Evolutionary conservation across 2,113 vertebrate genomes (phyloP).

Genomic region (Dasypus novemcinctus): DNA sequence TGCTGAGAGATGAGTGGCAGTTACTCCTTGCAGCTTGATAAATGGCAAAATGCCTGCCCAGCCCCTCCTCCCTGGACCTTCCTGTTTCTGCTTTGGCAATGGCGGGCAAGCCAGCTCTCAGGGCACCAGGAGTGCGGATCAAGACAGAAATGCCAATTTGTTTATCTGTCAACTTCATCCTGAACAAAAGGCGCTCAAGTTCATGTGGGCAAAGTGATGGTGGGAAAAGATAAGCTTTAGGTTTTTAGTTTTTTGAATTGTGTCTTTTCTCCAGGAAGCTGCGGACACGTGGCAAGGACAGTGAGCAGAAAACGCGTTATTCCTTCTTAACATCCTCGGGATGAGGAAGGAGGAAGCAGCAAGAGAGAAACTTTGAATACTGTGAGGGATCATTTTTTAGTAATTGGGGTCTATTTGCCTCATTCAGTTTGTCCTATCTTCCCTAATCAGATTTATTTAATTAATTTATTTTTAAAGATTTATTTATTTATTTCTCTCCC

Average conservation of each 20-base stretch:
- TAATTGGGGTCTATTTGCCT: not conserved
- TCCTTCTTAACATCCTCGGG: not conserved
- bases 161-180: not conserved
- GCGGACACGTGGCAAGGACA: not conserved
- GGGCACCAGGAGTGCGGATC: not conserved
- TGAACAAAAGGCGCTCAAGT: not conserved
- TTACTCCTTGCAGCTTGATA: not conserved
- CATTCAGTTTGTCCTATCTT: not conserved
- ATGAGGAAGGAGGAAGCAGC: not conserved
- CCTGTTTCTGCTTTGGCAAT: not conserved
- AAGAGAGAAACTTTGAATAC: not conserved
- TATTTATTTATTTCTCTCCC: too few species aligned
- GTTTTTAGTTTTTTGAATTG: not conserved
- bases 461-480: too few species aligned
- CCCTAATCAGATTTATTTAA: too few species aligned
- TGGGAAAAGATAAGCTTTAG: not conserved
- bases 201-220: not conserved
- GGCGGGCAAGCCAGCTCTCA: not conserved
- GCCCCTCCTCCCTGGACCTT: not conserved
- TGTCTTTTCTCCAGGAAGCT: not conserved
- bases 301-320: not conserved
- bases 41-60: not conserved
- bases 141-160: not conserved
- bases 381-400: not conserved
- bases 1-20: not conserved